Conservation (phyloP, 1,140 invertebrate genomes). For the Chelonus insularis region DNA sequence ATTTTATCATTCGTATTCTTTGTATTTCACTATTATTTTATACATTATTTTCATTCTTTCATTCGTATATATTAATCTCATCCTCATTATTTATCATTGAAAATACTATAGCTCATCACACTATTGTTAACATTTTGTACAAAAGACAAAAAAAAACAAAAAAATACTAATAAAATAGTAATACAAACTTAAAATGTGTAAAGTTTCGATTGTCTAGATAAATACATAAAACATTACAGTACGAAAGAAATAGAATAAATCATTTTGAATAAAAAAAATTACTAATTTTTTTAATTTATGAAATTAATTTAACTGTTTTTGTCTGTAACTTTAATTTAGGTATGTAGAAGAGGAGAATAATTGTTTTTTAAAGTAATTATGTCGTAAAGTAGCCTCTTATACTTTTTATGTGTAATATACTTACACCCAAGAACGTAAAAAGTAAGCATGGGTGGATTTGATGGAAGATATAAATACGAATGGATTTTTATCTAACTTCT, state of each 20-base stretch:
- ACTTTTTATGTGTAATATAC: too few relatives aligned
- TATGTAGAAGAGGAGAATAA: not conserved
- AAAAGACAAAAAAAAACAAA: conserved; percentile 31
- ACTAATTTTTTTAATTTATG: not conserved
- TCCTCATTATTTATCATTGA: conserved; percentile 28
- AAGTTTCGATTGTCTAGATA: too few relatives aligned
- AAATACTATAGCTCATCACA: not conserved
- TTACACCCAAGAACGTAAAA: too few relatives aligned
- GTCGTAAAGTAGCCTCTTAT: too few relatives aligned
- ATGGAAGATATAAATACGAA: conserved; percentile 4
- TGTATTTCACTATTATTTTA: too few relatives aligned
- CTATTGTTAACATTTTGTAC: conserved; percentile 36
- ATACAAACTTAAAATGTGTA: conserved; percentile 12
- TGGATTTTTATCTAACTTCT: conserved; percentile 25
- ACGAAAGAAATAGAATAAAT: not conserved
- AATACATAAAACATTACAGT: too few relatives aligned
- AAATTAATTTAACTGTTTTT: not conserved
- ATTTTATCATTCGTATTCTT: conserved; percentile 17
- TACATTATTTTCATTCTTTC: too few relatives aligned
- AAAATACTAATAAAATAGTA: conserved; percentile 32
- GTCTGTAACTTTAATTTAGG: not conserved
- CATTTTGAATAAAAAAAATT: not conserved
- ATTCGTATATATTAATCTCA: not conserved
- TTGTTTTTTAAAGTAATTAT: not conserved
- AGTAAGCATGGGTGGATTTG: too few relatives aligned